phyloP scores from a whole-genome alignment of 2,888 invertebrate species.

The Choreutis nemorana region DNA sequence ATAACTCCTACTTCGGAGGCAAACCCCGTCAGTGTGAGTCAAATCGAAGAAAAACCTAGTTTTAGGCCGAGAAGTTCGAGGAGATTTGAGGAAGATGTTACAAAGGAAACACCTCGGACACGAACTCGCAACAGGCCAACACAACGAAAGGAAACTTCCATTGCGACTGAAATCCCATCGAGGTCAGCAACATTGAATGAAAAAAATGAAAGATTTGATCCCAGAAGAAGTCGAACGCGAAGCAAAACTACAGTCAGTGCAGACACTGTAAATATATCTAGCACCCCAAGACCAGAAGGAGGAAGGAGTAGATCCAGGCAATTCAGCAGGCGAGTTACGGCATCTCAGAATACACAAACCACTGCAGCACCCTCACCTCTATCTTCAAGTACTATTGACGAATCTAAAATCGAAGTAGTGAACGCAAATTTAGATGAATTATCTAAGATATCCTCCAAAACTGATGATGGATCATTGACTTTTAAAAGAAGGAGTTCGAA shows the following conservation, averaged over 20 bases:
- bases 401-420: slow-evolving; percentile 32
- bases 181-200: slow-evolving; percentile 20
- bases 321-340: slow-evolving; percentile 16
- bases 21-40: slow-evolving; percentile 21
- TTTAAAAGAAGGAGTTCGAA: slow-evolving; percentile 34
- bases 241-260: slow-evolving; percentile 25
- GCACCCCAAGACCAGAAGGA: slow-evolving; percentile 24
- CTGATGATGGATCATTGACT: slow-evolving; percentile 25
- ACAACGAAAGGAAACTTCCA: slow-evolving; percentile 15
- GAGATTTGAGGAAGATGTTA: slow-evolving; percentile 28
- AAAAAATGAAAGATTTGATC: slow-evolving; percentile 44
- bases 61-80: slow-evolving; percentile 34
- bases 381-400: slow-evolving; percentile 25
- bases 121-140: slow-evolving; percentile 32
- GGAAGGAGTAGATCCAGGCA: slow-evolving; percentile 29
- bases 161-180: slow-evolving; percentile 20
- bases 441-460: slow-evolving; percentile 25
- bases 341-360: no score
- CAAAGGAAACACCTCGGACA: slow-evolving; percentile 14
- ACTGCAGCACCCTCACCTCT: slow-evolving; percentile 20
- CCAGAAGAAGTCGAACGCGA: slow-evolving; percentile 43
- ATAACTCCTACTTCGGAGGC: slow-evolving; percentile 15
- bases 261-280: slow-evolving; percentile 19
- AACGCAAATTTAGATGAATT: slow-evolving; percentile 32
- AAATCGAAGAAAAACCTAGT: slow-evolving; percentile 27